Evolutionary conservation across 2,113 vertebrate genomes (phyloP), one percentile per base, ranked within the genome.

Genomic region (Vidua chalybeata): DNA sequence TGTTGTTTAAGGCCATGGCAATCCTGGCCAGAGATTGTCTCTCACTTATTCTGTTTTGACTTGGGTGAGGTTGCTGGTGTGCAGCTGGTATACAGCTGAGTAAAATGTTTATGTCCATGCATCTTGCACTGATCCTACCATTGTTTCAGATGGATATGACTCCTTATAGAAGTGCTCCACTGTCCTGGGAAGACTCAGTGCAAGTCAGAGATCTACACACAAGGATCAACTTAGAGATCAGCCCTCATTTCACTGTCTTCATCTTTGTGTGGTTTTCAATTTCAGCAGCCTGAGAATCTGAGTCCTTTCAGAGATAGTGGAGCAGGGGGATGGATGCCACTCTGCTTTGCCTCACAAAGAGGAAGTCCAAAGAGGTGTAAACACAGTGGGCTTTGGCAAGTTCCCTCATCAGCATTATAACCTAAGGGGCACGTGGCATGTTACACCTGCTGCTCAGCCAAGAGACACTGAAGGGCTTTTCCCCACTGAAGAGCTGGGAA

Each of bases 341-440:
- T 51, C 11, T 75, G 49, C 54, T 46, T 84, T 73, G 45, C 37
- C 23, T 19, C 10, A 28, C 13, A 61, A 54, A 55, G 49, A 52
- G 62, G 17, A 83, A 76, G 20, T 41, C 23, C 35, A 43, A 59
- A 8, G 68, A 28, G 2, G 3, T 51, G 72, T 73, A 52, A 61
- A 41, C 4, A 2, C 16, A 17, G 21, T n/a, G 64, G 24, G 15
- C 21, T 69, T 69, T 66, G 68, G 21, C 16, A 35, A 21, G 52
- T 56, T 82, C 15, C 15, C 86, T 75, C 18, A 35, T 30, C 19
- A 24, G 6, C 4, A 2, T 56, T 73, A 13, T 2, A 67, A 23
- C 24, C 15, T 1, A 2, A 37, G 41, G 28, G n/a, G 9, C 31
- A 33, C 10, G 2, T 0, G 9, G 27, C 5, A 4, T 1, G 0